These are phyloP conservation scores for Torymus texanus DNA, from an alignment of 2,888 invertebrate genomes.

Conservation along the genomic window DNA sequence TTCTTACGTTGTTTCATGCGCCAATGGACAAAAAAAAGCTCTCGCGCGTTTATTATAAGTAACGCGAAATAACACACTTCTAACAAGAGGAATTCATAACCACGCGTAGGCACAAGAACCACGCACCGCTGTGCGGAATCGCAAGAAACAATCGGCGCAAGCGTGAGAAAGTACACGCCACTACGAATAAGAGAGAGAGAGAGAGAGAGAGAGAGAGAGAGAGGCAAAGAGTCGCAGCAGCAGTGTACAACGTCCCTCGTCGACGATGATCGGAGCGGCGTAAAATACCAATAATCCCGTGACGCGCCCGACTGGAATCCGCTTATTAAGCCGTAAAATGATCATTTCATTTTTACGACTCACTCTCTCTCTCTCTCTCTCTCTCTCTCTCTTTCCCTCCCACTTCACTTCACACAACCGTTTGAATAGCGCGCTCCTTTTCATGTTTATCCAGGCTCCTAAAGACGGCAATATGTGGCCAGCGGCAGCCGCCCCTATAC, in stretches of 20 bases:
- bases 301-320: slow-evolving; percentile 4
- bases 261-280: not conserved
- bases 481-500: not conserved
- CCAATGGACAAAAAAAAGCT: not conserved
- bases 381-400: not conserved
- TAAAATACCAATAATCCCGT: slow-evolving; percentile 7
- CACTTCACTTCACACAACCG: not conserved
- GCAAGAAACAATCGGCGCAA: not conserved
- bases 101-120: no score
- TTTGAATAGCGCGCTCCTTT: slow-evolving; percentile 42
- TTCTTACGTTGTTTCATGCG: not conserved
- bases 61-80: no score
- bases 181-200: not conserved
- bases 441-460: slow-evolving; percentile 43
- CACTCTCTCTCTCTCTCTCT: not conserved
- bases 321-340: slow-evolving; percentile 50
- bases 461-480: slow-evolving; percentile 48
- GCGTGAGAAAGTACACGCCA: not conserved
- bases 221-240: not conserved
- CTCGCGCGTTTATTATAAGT: no score
- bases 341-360: slow-evolving; percentile 34
- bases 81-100: no score
- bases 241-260: not conserved
- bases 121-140: no score
- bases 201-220: slow-evolving; percentile 1